Evolutionary conservation across 2,797 vertebrate species (phyloP), one percentile per base, ranked within the genome.

Genomic region (Miichthys miiuy): DNA sequence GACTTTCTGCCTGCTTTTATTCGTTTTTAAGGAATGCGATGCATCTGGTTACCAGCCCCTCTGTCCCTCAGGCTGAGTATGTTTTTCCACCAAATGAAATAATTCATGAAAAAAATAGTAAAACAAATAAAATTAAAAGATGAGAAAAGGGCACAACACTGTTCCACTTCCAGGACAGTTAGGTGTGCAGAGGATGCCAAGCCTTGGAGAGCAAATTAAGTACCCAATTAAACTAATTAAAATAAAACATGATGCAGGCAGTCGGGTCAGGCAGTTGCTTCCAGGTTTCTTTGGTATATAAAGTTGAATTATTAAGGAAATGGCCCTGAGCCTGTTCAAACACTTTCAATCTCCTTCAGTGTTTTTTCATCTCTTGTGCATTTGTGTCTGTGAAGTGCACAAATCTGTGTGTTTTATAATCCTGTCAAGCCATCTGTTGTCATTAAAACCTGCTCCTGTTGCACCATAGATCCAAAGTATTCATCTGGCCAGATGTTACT

Each of bases 391-490:
- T 80, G 75, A 66, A 66, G 60, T 42, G 65, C 58, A 61, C 67
- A 41, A 48, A 58, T 63, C 16, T 77, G 61, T 54, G 78, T 60
- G 70, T 87, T 81, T 85, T 58, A 63, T 91, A 91, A 92, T 89
- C 83, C 80, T 30, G 79, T 90, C 75, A 76, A 90, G 81, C 84
- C 92, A 91, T 91, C 90, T 93, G 88, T 79, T 89, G 58, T 87
- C 88, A 90, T 90, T 89, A 89, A 89, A 90, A 81, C 77, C 73
- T 83, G 80, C 80, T 82, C 69, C 81, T 87, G 77, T 65, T 81
- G 80, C 38, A 44, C 25, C 66, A 62, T 13, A 34, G 66, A 81
- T 62, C 30, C 65, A 55, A 47, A 77, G 83, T 75, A 63, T 72
- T 84, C 80, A 86, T 84, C 65, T 58, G 62, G 50, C 68, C 80